Evolutionary conservation across 2,797 vertebrate species (phyloP), one percentile per base, ranked within the genome.

Genomic region (Ara ararauna): DNA sequence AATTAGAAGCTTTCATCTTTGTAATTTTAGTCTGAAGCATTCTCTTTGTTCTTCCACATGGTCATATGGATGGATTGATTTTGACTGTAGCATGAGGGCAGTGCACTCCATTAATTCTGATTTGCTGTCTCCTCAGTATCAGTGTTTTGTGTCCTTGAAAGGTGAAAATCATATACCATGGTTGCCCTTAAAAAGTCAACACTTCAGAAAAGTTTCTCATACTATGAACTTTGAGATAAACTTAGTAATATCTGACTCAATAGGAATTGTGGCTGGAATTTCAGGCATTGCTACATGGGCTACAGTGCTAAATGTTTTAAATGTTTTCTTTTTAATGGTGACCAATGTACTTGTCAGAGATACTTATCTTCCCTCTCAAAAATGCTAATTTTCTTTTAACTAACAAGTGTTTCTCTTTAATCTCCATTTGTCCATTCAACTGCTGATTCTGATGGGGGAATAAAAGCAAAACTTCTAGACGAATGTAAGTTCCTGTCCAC

Each of bases 401-500:
- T 99, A 98, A 99, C 97, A 95, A 98, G 94, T 98, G 91, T 95
- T 98, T 99, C 97, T 99, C 97, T 99, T 98, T 98, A 98, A 98
- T 98, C 98, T 98, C 97, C 98, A 95, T 98, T 98, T 97, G 95
- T 96, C 97, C 94, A 97, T 97, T 98, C 97, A 98, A 97, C 97
- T 98, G 98, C 98, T 98, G 98, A 97, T 98, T 98, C 98, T 98
- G 98, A 97, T 98, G 98, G 98, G 98, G 97, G 96, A 92, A 96
- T 95, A 97, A 99, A 99, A 99, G 98, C 98, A 97, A 99, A 99
- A 99, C 98, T 99, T 98, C 99, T 99, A 98, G 98, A 99, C 97
- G 98, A 98, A 99, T 98, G 99, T 99, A 99, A 99, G 99, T 99
- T 98, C 96, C 95, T 96, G 94, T 97, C 97, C 94, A 91, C 96